Evolutionary conservation across 2,888 invertebrate genomes (phyloP).

Genomic region (Acanthosepion esculentum): DNA sequence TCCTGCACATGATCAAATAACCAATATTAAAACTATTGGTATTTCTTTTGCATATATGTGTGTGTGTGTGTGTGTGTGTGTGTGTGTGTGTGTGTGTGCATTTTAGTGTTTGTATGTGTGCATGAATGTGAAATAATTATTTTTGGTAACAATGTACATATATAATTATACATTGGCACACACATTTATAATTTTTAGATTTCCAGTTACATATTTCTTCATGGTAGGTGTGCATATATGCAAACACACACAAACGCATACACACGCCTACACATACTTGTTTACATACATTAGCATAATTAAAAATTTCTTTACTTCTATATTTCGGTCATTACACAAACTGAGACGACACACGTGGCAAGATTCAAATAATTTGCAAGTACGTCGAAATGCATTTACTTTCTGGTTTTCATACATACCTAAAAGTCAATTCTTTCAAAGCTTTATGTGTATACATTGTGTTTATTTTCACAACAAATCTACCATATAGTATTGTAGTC

Average conservation of each 20-base stretch:
- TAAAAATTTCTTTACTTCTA: too few species aligned
- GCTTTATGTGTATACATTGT: too few species aligned
- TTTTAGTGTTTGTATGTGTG: not conserved
- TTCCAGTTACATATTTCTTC: not conserved
- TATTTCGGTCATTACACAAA: too few species aligned
- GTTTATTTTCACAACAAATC: too few species aligned
- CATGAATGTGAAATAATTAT: not conserved
- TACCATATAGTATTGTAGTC: too few species aligned
- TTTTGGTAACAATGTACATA: not conserved
- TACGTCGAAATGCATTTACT: too few species aligned
- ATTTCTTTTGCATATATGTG: not conserved
- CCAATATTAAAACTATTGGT: not conserved
- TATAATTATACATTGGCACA: not conserved
- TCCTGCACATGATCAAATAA: not conserved
- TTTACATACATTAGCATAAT: not conserved
- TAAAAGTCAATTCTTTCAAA: too few species aligned
- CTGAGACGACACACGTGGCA: too few species aligned
- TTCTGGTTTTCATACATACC: too few species aligned
- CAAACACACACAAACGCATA: not conserved
- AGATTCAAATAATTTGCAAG: too few species aligned
- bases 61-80: not conserved
- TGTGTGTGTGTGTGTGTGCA: not conserved
- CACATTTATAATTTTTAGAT: not conserved
- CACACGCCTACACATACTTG: not conserved
- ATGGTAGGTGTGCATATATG: not conserved